Base-by-base conservation (phyloP, 35 echinoderm and acorn worm genomes). In the Apostichopus parvimensis region DNA sequence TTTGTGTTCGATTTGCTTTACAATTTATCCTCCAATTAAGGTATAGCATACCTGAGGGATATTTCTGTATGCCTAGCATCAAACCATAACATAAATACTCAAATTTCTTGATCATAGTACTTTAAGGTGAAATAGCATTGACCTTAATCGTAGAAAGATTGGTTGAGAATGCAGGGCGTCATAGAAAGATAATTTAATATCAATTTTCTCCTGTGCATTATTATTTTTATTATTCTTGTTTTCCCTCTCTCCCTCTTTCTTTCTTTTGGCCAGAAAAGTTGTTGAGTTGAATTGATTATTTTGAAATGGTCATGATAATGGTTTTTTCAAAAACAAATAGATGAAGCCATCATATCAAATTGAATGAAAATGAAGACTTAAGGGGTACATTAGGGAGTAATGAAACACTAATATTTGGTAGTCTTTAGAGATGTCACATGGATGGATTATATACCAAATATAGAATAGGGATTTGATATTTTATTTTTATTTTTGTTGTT, bases 301-400 rank as follows among this genome's bases (percentile, higher is more conserved):
- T 20, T 75, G 71, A 75, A 75, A 75, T 75, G 71, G 71, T 21
- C 17, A 75, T n/a, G 17, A 7, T 75, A 18, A 18, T 6, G 71
- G 20, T 18, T 75, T 75, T 75, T 23, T 83, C 53, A 14, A 17
- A 61, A 55, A 58, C 54, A 84, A 84, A 59, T 58, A 77, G 22
- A 84, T 84, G 81, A 84, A 84, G 56, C 81, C 81, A 84, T 84
- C 57, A 84, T 84, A 59, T 84, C n/a, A 59, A 84, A 84, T 59
- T 56, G 81, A 84, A 13, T 84, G 81, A 24, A 54, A 59, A 56
- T 84, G 57, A 84, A 9, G 54, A 84, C 81, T 58, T 6, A 18
- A 58, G 81, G 81, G 81, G 81, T 59, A 84, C 81, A 84, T 84
- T 58, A 84, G 81, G 54, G 15, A 56, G 28, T 84, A 84, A 84